Conservation (phyloP, 2,797 vertebrate genomes). For the Strix occidentalis region DNA sequence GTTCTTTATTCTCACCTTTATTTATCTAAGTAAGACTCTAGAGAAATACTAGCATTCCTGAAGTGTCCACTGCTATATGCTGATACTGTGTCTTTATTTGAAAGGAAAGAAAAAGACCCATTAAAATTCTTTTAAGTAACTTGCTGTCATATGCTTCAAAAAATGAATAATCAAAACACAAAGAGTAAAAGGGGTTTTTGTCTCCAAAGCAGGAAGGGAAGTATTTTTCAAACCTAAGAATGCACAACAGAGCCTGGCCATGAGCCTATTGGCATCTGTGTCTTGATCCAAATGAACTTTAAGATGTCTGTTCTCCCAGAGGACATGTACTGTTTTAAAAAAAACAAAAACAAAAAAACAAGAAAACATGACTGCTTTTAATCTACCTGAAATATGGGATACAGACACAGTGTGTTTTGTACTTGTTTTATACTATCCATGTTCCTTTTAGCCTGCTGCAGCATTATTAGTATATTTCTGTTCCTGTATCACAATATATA, state of each 20-base stretch:
- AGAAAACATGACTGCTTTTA: constrained; percentile 7
- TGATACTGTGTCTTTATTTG: neutral
- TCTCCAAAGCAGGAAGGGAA: constrained; percentile 48
- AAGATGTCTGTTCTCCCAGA: constrained; percentile 41
- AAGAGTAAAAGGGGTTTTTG: constrained; percentile 20
- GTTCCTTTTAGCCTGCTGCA: constrained; percentile 3
- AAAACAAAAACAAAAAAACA: neutral
- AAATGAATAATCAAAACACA: constrained; percentile 47
- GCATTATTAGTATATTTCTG: neutral
- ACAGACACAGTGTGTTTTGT: constrained; percentile 1
- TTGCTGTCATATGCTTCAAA: neutral
- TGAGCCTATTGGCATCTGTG: constrained; percentile 32
- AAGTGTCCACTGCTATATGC: neutral
- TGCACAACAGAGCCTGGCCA: constrained; percentile 40
- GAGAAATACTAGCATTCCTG: neutral
- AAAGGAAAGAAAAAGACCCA: constrained; percentile 5
- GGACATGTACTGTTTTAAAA: neutral
- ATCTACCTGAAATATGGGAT: constrained; percentile 46
- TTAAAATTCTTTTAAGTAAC: constrained; percentile 22
- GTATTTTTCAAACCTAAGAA: constrained; percentile 54
- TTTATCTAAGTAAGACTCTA: neutral
- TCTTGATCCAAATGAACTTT: constrained; percentile 38
- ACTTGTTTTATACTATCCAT: neutral
- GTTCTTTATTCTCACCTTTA: neutral
- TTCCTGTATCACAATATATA: constrained; percentile 1